A percentile compares a stretch with the other conserved stretches of the same genome.
These are phyloP conservation scores for Leptoteleia sp. DNA, from an alignment of 1,140 invertebrate genomes.

Conservation along the genomic window DNA sequence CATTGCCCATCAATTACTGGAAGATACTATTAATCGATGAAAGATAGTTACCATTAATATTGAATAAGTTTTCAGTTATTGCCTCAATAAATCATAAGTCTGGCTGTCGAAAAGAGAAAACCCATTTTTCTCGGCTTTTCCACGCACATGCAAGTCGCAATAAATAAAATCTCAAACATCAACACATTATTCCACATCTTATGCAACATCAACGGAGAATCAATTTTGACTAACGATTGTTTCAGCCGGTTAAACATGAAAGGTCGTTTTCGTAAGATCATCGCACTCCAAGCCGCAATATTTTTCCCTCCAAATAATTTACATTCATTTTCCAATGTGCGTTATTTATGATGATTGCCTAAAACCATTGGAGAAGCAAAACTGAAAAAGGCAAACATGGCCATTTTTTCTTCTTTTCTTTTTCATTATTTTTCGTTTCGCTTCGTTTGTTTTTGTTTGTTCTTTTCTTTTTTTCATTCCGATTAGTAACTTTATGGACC, in stretches of 20 bases:
- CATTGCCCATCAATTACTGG: constrained; percentile 1
- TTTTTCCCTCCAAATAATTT: constrained; percentile 34
- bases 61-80: constrained; percentile 16
- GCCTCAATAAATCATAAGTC: constrained; percentile 9
- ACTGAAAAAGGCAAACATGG: constrained; percentile 37
- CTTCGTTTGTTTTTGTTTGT: no score
- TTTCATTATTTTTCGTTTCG: no score
- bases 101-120: constrained; percentile 20
- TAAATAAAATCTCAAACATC: constrained; percentile 27
- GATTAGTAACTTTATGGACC: constrained; percentile 37
- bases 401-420: no score
- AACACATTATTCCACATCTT: constrained; percentile 6
- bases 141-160: neutral
- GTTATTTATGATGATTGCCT: constrained; percentile 49
- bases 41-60: constrained; percentile 5
- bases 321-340: constrained; percentile 39
- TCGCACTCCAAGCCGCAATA: constrained; percentile 7
- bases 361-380: constrained; percentile 27
- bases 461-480: constrained; percentile 41
- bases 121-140: constrained; percentile 22
- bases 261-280: constrained; percentile 32
- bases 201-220: constrained; percentile 14
- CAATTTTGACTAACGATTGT: constrained; percentile 11
- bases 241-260: constrained; percentile 16
- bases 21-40: constrained; percentile 7